Evolutionary conservation across 2,113 vertebrate genomes (phyloP), one percentile per base, ranked within the genome.

Genomic region (Malurus cyaneus): DNA sequence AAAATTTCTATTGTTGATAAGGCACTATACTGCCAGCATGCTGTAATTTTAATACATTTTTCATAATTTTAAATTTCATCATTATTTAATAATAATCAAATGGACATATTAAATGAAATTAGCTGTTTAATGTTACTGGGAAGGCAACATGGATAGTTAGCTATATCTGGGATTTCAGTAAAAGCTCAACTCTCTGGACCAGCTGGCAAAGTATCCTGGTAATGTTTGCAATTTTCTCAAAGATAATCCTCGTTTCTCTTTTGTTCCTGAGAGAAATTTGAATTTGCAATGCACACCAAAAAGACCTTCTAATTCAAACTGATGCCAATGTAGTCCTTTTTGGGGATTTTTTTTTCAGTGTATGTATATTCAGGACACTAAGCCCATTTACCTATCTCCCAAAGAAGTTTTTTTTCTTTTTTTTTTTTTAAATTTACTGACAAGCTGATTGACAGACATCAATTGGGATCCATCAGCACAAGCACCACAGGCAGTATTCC

Each of bases 381-480:
- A 64, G 52, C 32, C 28, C 72, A 74, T 70, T 79, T 78, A 81
- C 31, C 34, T 25, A 42, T 46, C 34, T 79, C 81, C 61, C 59
- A 88, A 70, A 20, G 2, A 94, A 82, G 41, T 18, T 39, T 39
- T 39, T 39, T 39, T 34, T 64, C 47, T 9, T 9, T 42, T 29
- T 69, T 36, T 32, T 19, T 50, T 34, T 77, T 61, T 8, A 0
- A 49, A 92, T 89, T 77, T 93, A 80, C 81, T 97, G 96, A 95
- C 89, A 94, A 92, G 77, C n/a, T 98, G 98, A 99, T 79, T 98
- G 98, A 99, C 98, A 99, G 98, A 94, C 96, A 98, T 99, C 98
- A 98, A 97, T 97, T 97, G 96, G 78, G 97, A 97, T 98, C 98
- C 98, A 98, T 99, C 98, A 99, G 96, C 97, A 96, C 96, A 96